phyloP scores from a whole-genome alignment of 2,113 vertebrate genomes.

The Hypomesus transpacificus region DNA sequence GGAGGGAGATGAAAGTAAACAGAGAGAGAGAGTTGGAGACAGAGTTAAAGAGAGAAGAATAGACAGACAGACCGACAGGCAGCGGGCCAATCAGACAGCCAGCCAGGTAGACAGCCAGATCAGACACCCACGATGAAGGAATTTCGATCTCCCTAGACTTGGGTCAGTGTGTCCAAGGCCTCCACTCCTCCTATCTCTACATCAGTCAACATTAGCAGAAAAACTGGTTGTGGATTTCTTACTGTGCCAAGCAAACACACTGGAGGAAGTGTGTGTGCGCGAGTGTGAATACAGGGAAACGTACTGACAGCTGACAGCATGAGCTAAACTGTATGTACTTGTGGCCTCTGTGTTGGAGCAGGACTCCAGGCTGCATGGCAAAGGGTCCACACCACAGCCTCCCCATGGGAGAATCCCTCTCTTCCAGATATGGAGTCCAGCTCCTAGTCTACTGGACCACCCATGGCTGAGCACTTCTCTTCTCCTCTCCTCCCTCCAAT shows the following conservation, averaged over 20 bases:
- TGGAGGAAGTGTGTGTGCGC: not conserved
- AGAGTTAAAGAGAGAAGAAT: not conserved
- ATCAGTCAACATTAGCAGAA: not conserved
- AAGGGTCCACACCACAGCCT: conserved; percentile 29
- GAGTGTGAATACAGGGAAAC: not conserved
- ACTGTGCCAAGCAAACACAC: no score
- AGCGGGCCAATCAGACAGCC: no score
- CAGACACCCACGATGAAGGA: not conserved
- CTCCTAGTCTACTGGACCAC: conserved; percentile 55
- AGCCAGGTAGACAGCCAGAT: not conserved
- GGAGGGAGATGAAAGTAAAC: not conserved
- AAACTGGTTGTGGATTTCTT: not conserved
- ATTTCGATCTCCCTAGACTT: not conserved
- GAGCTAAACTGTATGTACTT: conserved; percentile 19
- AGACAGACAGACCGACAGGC: not conserved
- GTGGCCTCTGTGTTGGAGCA: not conserved
- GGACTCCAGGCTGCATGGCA: conserved; percentile 12
- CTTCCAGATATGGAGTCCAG: conserved; percentile 59
- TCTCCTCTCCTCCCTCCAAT: not conserved
- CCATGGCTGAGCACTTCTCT: conserved; percentile 39
- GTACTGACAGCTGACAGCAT: conserved; percentile 6
- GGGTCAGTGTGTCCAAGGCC: not conserved
- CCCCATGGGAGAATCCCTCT: conserved; percentile 22
- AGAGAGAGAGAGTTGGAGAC: not conserved
- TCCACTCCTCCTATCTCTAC: not conserved